Percentiles rank a stretch among this genome's conserved stretches.
phyloP scores from a whole-genome alignment of 2,797 vertebrate species.

The Phyllotis vaccarum region DNA sequence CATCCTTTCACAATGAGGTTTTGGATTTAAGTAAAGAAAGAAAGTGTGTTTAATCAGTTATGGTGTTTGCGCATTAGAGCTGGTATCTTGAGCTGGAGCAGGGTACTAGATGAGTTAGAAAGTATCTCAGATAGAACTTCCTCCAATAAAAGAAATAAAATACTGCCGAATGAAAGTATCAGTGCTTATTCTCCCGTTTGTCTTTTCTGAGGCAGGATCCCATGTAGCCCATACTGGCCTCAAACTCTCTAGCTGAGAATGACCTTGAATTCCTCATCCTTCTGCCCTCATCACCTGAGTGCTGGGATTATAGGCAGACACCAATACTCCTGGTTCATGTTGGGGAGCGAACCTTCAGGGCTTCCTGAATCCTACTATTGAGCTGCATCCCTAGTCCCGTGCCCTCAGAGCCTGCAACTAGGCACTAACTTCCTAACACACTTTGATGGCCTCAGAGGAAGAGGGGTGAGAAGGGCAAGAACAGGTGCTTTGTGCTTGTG shows the following conservation, averaged over 20 bases:
- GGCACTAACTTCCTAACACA: rapidly evolving
- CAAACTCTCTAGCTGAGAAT: background rate
- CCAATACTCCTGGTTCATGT: background rate
- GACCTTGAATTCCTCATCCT: background rate
- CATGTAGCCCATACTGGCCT: background rate
- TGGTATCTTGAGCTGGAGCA: too few relatives aligned
- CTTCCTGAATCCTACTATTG: too few relatives aligned
- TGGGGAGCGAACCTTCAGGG: too few relatives aligned
- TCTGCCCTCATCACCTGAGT: background rate
- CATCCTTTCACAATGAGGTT: background rate
- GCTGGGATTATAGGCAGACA: background rate
- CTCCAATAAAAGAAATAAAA: background rate
- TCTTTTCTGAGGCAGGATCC: background rate
- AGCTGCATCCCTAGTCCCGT: background rate
- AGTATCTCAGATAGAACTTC: background rate
- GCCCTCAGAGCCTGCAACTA: rapidly evolving
- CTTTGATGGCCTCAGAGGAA: rapidly evolving
- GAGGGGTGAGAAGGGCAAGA: too few relatives aligned
- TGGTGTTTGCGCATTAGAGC: background rate
- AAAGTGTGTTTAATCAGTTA: background rate
- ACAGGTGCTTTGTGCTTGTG: background rate
- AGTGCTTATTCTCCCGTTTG: background rate
- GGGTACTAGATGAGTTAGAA: background rate
- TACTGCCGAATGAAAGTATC: background rate
- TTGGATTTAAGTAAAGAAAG: background rate